Evolutionary conservation across 2,113 vertebrate genomes (phyloP).

Genomic region (Fulmarus glacialis): DNA sequence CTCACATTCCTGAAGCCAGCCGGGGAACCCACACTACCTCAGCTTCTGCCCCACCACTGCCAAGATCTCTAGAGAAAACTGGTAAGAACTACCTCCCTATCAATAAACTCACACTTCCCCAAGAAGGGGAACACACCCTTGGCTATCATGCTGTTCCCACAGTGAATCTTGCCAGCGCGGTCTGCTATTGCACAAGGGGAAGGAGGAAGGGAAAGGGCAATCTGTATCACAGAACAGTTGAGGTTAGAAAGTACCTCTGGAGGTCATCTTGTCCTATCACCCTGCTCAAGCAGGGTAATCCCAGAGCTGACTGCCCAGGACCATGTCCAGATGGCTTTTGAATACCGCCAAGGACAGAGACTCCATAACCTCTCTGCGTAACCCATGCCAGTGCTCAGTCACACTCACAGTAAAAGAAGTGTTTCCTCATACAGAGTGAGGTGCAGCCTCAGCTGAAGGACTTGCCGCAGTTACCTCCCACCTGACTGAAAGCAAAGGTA

Average conservation of each 20-base stretch:
- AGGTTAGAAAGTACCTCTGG: not conserved
- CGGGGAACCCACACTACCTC: not conserved
- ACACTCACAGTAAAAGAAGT: not conserved
- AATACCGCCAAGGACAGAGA: not conserved
- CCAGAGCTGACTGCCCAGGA: not conserved
- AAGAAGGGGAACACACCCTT: not conserved
- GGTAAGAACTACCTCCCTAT: not conserved
- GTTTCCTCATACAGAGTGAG: fast-evolving
- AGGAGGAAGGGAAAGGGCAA: not conserved
- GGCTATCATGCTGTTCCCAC: not conserved
- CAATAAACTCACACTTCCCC: not conserved
- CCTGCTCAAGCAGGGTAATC: not conserved
- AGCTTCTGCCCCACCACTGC: not conserved
- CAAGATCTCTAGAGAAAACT: not conserved
- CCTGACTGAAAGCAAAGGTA: not conserved
- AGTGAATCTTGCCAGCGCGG: not conserved
- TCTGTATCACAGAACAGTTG: not conserved
- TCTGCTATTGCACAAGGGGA: not conserved
- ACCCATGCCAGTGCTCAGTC: fast-evolving
- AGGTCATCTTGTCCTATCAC: not conserved
- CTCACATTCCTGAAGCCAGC: not conserved
- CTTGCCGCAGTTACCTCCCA: not conserved
- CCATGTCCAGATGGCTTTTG: fast-evolving
- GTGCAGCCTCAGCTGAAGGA: not conserved
- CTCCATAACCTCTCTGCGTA: not conserved